Conservation (phyloP, 2,888 invertebrate genomes). For the Plusia festucae region DNA sequence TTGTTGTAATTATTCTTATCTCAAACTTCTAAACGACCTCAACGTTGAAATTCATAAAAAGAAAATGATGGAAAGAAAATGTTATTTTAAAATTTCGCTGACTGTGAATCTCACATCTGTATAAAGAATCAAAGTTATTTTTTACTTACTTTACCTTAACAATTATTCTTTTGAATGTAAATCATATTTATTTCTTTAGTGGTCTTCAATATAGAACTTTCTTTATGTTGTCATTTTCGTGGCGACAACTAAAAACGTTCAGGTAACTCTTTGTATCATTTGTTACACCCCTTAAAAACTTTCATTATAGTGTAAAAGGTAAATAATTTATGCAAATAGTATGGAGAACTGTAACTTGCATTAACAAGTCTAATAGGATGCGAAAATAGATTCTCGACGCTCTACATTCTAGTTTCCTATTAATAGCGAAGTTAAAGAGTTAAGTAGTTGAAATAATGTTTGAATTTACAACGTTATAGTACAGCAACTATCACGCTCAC, state of each 20-base stretch:
- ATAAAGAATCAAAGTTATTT: slow-evolving; percentile 37
- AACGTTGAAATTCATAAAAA: background rate
- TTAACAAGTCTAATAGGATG: background rate
- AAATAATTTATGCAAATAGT: too few relatives aligned
- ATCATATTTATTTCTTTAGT: slow-evolving; percentile 35
- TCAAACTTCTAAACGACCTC: background rate
- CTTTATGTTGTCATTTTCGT: slow-evolving; percentile 27
- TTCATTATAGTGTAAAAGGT: too few relatives aligned
- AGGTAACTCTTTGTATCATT: too few relatives aligned
- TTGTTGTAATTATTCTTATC: background rate
- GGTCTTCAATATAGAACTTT: slow-evolving; percentile 23
- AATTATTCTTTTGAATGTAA: slow-evolving; percentile 31
- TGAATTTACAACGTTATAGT: background rate
- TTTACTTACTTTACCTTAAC: slow-evolving; percentile 27
- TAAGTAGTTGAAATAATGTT: background rate
- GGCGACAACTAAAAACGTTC: slow-evolving; percentile 25
- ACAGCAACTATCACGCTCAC: background rate
- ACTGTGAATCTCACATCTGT: slow-evolving; percentile 21
- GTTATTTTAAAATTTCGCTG: slow-evolving; percentile 27
- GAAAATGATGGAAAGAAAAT: slow-evolving; percentile 9
- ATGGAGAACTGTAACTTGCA: background rate
- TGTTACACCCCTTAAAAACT: too few relatives aligned
- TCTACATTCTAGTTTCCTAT: background rate
- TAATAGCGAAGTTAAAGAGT: background rate
- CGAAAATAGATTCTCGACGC: background rate